phyloP scores from a whole-genome alignment of 2,888 invertebrate genomes.

The Enchytraeus crypticus region DNA sequence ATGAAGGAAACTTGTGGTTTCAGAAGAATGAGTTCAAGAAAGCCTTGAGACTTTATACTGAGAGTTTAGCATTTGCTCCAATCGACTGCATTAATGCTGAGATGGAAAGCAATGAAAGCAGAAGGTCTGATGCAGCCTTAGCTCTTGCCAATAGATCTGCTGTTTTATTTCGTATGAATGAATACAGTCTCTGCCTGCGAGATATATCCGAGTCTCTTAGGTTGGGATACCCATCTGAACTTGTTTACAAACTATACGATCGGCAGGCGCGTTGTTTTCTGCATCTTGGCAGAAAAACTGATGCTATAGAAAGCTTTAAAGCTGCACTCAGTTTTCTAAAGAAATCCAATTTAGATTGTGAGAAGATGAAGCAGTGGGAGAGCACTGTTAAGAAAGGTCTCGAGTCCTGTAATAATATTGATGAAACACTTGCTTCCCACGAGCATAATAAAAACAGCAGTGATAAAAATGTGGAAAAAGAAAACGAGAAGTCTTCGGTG shows the following conservation, averaged over 20 bases:
- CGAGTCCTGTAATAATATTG: slow-evolving; percentile 57
- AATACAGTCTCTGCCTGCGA: slow-evolving; percentile 33
- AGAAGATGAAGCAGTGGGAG: neutral
- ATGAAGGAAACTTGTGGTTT: slow-evolving; percentile 42
- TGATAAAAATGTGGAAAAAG: no score
- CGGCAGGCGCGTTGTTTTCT: slow-evolving; percentile 60
- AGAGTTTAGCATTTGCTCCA: slow-evolving; percentile 16
- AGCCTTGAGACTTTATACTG: slow-evolving; percentile 36
- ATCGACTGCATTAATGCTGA: neutral
- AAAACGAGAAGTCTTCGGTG: no score
- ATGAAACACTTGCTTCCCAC: slow-evolving; percentile 59
- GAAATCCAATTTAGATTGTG: slow-evolving; percentile 9
- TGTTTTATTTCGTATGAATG: slow-evolving; percentile 37
- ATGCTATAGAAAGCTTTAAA: slow-evolving; percentile 43
- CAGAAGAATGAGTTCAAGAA: slow-evolving; percentile 33
- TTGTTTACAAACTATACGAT: slow-evolving; percentile 60
- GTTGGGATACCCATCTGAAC: slow-evolving; percentile 58
- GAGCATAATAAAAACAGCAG: slow-evolving; percentile 13
- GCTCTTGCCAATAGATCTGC: slow-evolving; percentile 44
- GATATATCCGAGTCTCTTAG: slow-evolving; percentile 43
- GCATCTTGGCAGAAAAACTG: slow-evolving; percentile 50
- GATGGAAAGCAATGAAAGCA: neutral
- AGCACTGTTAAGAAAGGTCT: slow-evolving; percentile 37
- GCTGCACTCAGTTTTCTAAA: slow-evolving; percentile 23
- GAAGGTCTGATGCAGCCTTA: slow-evolving; percentile 21